Conservation (phyloP, 2,113 vertebrate genomes). For the Heliornis fulica region DNA sequence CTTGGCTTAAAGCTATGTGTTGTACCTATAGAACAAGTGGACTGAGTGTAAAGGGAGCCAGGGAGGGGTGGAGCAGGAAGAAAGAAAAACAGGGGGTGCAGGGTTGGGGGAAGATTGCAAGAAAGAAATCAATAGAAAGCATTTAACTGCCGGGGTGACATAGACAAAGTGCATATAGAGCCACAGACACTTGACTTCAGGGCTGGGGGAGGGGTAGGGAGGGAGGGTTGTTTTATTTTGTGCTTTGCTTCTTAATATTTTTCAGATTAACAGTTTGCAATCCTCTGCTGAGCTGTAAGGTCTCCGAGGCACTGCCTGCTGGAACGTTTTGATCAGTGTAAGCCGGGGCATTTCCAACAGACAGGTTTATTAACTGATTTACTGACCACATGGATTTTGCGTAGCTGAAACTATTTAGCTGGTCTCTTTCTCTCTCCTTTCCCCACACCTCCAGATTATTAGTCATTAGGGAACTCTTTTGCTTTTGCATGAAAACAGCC, state of each 20-base stretch:
- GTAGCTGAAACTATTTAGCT: constrained; percentile 24
- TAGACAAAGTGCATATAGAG: constrained; percentile 36
- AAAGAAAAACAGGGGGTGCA: not conserved
- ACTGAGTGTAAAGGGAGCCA: not conserved
- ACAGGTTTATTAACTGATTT: constrained; percentile 68
- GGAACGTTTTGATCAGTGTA: constrained; percentile 46
- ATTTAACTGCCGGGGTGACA: constrained; percentile 52
- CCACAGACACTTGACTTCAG: not conserved
- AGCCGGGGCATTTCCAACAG: constrained; percentile 39
- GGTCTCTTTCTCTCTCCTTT: constrained; percentile 2
- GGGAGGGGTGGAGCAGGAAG: no score
- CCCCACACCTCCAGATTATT: not conserved
- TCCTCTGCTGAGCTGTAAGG: constrained; percentile 42
- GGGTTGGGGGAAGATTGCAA: not conserved
- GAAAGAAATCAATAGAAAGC: constrained; percentile 49
- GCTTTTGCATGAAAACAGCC: not conserved
- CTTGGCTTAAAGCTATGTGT: not conserved
- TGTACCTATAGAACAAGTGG: not conserved
- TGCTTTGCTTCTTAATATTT: constrained; percentile 42
- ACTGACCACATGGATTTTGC: constrained; percentile 50
- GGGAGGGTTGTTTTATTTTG: not conserved
- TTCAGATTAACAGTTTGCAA: constrained; percentile 57
- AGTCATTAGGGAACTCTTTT: not conserved
- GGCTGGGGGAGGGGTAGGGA: not conserved
- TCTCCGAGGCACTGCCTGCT: constrained; percentile 35